Base-by-base conservation (phyloP, 2,113 vertebrate species). In the Labrus mixtus region DNA sequence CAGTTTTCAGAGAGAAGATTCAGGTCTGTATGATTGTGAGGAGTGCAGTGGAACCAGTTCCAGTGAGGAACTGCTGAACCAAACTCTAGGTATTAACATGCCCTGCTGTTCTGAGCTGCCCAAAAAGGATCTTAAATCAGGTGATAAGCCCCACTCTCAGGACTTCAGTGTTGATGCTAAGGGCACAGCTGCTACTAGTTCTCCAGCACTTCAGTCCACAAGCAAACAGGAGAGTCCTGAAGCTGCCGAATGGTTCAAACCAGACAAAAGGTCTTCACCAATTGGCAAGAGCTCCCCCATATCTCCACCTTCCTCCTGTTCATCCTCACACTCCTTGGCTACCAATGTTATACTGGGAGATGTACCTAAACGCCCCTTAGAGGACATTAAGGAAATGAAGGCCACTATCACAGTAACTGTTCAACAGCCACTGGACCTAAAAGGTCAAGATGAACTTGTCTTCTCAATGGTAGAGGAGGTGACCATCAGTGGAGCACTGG, bases 381-480 rank as follows among this genome's bases (percentile, higher is more conserved):
- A 94, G 23, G 82, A 95, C 7, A 91, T 91, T 79, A 95, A 95
- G 58, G 96, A 97, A 90, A 91, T 97, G 87, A 94, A 95, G 60
- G 96, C 96, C 66, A 96, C 95, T 46, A 98, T 97, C 0, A 98
- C 95, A 72, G 96, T 99, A 76, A 99, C 97, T 0, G 95, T 99
- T 55, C 97, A 99, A 79, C 97, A 98, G 76, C 98, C 98, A 0
- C 82, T 99, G 71, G 98, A 99, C 87, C 89, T 96, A 55, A 98
- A 95, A 1, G 97, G 97, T 23, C 96, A 99, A 36, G 98, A 99
- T 0, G 98, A 99, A 90, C 93, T 99, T 56, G 97, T 99, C 17
- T 99, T 98, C 84, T 98, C 97, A 0, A 94, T 99, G 85, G 97
- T 98, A 70, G 97, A 98, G 90, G 98, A 99, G 74, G 94, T 99